phyloP scores from a whole-genome alignment of 2,113 vertebrate species.

The Channa maculata region DNA sequence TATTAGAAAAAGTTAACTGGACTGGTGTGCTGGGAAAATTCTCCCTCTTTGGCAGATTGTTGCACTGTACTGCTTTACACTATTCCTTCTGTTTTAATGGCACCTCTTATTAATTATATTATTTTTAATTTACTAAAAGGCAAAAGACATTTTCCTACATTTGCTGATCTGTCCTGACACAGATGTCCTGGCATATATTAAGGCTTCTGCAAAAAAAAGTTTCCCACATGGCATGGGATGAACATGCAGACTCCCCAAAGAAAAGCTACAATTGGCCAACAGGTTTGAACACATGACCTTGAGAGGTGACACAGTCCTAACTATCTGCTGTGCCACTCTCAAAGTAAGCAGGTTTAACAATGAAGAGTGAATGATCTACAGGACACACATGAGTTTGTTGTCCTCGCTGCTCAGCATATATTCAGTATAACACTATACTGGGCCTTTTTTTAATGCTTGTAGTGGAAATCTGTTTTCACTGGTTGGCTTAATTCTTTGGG shows the following conservation, averaged over 20 bases:
- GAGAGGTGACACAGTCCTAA: no score
- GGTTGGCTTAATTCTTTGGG: constrained; percentile 2
- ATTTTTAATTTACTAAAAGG: no score
- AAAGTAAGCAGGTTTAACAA: not conserved
- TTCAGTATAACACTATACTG: not conserved
- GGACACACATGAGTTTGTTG: not conserved
- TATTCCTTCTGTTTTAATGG: constrained; percentile 20
- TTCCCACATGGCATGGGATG: no score
- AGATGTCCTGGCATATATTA: no score
- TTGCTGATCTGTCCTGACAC: no score
- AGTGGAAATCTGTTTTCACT: not conserved
- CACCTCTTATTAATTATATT: no score
- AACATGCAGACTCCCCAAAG: no score
- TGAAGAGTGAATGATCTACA: not conserved
- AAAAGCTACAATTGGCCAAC: no score
- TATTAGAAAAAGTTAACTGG: not conserved
- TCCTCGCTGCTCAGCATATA: not conserved
- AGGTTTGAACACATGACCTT: no score
- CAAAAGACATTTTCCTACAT: no score
- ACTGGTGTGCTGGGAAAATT: not conserved
- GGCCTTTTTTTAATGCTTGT: not conserved
- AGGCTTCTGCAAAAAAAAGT: no score
- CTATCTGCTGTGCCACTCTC: no score
- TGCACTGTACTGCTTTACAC: not conserved
- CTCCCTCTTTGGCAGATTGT: not conserved